Evolutionary conservation across 1,140 invertebrate genomes (phyloP), one percentile per base, ranked within the genome.

Genomic region (Drosophila pseudoobscura): DNA sequence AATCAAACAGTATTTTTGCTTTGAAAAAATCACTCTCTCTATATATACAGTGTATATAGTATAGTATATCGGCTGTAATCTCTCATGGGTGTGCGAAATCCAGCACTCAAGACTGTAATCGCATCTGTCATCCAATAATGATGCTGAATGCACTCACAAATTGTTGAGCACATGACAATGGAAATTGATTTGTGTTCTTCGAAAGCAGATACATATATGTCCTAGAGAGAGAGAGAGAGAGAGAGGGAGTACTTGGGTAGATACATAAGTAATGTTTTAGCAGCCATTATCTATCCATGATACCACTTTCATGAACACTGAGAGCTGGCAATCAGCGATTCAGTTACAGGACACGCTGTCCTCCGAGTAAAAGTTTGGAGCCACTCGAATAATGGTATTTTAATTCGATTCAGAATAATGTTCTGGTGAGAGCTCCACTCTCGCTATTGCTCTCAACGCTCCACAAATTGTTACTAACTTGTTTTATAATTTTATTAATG

Each of bases 401-500:
- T 55, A 56, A 69, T 56, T 68, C 11, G 31, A 47, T 55, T 55
- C 50, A 31, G 39, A 29, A 17, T 15, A 31, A 58, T 26, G 49
- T 50, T 26, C 20, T 56, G 17, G 24, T 11, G 41, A 45, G 41
- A n/a, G 54, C 24, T 56, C 31, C 31, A 59, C 60, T 20, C 7
- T n/a, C 31, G 11, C 31, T 24, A 20, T 53, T 41, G 8, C 2
- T 43, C 2, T 43, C 49, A n/a, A 24, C 24, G n/a, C 57, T 31
- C 15, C 15, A 41, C 31, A 31, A 44, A 15, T 6, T 44, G 17
- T 22, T 17, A 47, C n/a, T 45, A 57, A 74, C 70, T 74, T 55
- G 68, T 73, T 74, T 57, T 74, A 65, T 56, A 52, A 43, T 63
- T 49, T 29, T 74, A 53, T 74, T 64, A 74, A 65, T 58, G 39